These are phyloP conservation scores for Acromyrmex heyeri DNA, from an alignment of 1,140 invertebrate species.

Conservation along the genomic window DNA sequence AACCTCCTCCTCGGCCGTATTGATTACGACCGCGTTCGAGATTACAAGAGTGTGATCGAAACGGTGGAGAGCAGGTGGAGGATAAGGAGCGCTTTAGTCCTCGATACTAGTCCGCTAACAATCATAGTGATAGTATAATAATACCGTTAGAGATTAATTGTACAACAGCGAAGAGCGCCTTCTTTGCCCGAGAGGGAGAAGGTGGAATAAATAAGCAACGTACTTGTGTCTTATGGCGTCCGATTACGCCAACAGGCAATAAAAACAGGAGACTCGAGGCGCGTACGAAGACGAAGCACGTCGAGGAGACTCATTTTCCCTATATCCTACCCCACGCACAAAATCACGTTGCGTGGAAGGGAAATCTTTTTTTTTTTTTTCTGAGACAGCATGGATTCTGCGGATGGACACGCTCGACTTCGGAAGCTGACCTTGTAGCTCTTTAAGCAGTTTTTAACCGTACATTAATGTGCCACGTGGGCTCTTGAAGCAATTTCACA, in stretches of 20 bases:
- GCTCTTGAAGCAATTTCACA: constrained; percentile 69
- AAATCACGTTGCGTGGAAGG: constrained; percentile 30
- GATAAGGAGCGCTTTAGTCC: constrained; percentile 57
- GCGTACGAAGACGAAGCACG: constrained; percentile 48
- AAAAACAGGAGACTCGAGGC: constrained; percentile 51
- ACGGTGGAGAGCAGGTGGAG: constrained; percentile 16
- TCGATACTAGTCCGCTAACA: constrained; percentile 67
- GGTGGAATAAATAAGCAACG: constrained; percentile 71
- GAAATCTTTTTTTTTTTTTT: constrained; percentile 17
- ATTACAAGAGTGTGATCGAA: constrained; percentile 51
- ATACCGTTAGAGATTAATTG: constrained; percentile 62
- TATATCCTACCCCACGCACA: neutral
- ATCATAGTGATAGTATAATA: constrained; percentile 72
- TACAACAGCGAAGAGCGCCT: constrained; percentile 58
- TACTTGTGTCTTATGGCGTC: constrained; percentile 76
- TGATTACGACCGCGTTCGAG: constrained; percentile 43
- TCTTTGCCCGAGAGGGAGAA: constrained; percentile 22
- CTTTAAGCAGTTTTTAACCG: constrained; percentile 57
- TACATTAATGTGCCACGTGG: constrained; percentile 60
- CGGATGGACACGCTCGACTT: constrained; percentile 48
- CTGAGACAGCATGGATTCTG: constrained; percentile 24
- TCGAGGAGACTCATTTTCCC: constrained; percentile 1
- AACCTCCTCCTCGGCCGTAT: constrained; percentile 49
- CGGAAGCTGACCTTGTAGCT: constrained; percentile 54
- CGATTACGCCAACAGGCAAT: constrained; percentile 70